These are phyloP conservation scores for Oeneis ivallda DNA, from an alignment of 2,888 invertebrate genomes.

Conservation along the genomic window DNA sequence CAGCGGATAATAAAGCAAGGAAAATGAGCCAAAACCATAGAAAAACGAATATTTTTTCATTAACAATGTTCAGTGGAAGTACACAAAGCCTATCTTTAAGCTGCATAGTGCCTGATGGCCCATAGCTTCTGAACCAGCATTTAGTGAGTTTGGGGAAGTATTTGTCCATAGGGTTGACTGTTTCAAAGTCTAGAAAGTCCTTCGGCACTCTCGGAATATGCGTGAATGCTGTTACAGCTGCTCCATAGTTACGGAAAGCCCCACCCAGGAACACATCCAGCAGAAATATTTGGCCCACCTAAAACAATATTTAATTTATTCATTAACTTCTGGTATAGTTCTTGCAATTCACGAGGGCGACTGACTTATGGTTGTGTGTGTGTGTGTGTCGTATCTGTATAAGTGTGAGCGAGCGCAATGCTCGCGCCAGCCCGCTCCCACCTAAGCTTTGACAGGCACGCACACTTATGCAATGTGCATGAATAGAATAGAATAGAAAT, in stretches of 20 bases:
- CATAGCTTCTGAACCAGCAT: slow-evolving; percentile 82
- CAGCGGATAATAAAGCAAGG: slow-evolving; percentile 82
- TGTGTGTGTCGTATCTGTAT: no score
- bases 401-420: no score
- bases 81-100: slow-evolving; percentile 85
- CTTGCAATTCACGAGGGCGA: no score
- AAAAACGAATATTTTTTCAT: slow-evolving; percentile 89
- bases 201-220: slow-evolving; percentile 59
- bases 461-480: no score
- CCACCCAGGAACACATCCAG: slow-evolving; percentile 85
- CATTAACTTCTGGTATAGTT: no score
- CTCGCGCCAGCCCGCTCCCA: no score
- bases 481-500: no score
- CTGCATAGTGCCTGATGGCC: slow-evolving; percentile 82
- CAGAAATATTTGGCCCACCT: slow-evolving; percentile 86
- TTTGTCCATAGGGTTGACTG: slow-evolving; percentile 85
- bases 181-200: slow-evolving; percentile 56
- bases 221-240: slow-evolving; percentile 73
- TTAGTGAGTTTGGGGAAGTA: slow-evolving; percentile 87
- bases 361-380: no score
- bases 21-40: slow-evolving; percentile 89
- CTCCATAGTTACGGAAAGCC: slow-evolving; percentile 83
- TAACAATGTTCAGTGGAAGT: slow-evolving; percentile 89
- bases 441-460: no score
- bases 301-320: slow-evolving; percentile 41